phyloP scores from a whole-genome alignment of 2,113 vertebrate genomes.

The Engystomops pustulosus region DNA sequence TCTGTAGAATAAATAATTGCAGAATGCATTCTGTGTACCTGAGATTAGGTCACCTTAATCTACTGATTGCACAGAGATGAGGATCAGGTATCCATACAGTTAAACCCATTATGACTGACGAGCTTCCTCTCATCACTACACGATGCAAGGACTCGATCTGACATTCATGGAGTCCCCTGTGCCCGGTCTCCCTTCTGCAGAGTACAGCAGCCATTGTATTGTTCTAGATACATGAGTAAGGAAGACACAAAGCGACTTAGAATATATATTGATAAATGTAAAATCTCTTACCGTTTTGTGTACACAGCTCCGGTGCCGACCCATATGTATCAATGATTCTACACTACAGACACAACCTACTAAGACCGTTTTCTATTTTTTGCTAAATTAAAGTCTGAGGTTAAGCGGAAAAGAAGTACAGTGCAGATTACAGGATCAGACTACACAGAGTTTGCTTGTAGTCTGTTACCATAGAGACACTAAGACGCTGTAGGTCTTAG shows the following conservation, averaged over 20 bases:
- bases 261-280: too few relatives aligned
- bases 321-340: background rate
- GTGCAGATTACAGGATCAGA: background rate
- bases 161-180: background rate
- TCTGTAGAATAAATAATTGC: conserved; percentile 13
- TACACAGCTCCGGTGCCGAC: too few relatives aligned
- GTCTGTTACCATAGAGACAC: background rate
- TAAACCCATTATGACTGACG: background rate
- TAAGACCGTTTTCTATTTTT: too few relatives aligned
- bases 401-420: too few relatives aligned
- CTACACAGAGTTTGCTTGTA: background rate
- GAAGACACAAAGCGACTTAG: too few relatives aligned
- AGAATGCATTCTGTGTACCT: background rate
- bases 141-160: background rate
- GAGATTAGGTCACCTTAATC: conserved; percentile 4
- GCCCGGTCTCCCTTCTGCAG: background rate
- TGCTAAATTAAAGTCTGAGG: too few relatives aligned
- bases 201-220: background rate
- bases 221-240: too few relatives aligned
- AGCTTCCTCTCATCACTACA: background rate
- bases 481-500: background rate
- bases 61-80: background rate
- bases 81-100: background rate
- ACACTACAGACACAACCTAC: background rate
- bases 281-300: too few relatives aligned